Evolutionary conservation across 2,888 invertebrate species (phyloP).

Genomic region (Coelinius sp.): DNA sequence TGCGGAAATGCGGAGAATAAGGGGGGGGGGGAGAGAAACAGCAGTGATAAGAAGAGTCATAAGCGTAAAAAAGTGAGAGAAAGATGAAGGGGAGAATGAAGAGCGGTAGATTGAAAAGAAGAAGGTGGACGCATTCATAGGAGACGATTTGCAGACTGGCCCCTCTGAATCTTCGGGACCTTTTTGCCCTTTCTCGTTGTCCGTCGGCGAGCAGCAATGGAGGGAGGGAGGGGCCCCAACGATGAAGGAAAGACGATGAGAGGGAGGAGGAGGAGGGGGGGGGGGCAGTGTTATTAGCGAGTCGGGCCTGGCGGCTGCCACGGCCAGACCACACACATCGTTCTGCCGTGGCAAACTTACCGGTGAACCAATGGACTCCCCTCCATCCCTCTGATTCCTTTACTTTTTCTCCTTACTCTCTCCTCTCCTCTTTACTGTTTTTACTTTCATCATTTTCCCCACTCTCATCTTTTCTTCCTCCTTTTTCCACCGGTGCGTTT

Average conservation of each 20-base stretch:
- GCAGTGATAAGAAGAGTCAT: conserved; percentile 14
- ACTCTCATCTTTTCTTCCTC: conserved; percentile 6
- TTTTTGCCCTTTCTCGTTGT: conserved; percentile 55
- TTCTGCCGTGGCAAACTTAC: conserved; percentile 45
- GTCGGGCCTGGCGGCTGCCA: conserved; percentile 65
- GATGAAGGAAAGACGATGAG: conserved; percentile 40
- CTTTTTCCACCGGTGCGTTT: not conserved
- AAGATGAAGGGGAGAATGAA: conserved; percentile 36
- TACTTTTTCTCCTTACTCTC: conserved; percentile 28
- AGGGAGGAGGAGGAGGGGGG: conserved; percentile 43
- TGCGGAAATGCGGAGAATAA: conserved; percentile 29
- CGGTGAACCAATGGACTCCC: conserved; percentile 38
- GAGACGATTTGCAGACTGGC: conserved; percentile 59
- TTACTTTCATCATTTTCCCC: not conserved
- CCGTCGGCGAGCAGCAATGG: conserved; percentile 44
- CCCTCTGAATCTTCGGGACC: conserved; percentile 56
- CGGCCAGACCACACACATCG: conserved; percentile 66
- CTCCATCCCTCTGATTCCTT: conserved; percentile 26
- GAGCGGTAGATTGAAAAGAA: conserved; percentile 41
- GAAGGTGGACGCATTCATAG: conserved; percentile 57
- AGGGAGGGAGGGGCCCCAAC: conserved; percentile 22
- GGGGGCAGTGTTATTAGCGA: conserved; percentile 64
- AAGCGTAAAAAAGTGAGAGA: conserved; percentile 32
- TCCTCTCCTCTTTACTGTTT: conserved; percentile 20
- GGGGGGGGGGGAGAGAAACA: not conserved